Evolutionary conservation across 2,113 vertebrate species (phyloP).

Genomic region (Telmatochromis sp.): DNA sequence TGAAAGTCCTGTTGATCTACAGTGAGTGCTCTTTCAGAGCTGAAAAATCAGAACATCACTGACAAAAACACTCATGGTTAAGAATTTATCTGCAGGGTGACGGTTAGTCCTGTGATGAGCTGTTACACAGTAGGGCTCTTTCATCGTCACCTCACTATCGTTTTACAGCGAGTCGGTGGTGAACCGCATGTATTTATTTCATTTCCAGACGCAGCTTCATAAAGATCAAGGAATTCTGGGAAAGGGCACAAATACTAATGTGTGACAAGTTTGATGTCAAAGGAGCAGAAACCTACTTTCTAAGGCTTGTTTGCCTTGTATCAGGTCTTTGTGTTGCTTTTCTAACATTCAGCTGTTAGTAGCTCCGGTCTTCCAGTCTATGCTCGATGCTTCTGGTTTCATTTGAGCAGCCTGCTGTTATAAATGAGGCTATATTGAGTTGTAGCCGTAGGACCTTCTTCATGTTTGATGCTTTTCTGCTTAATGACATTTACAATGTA

Average conservation of each 20-base stretch:
- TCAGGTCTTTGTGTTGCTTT: not conserved
- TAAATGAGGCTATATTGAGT: too few species aligned
- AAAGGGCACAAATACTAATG: not conserved
- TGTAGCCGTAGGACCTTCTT: not conserved
- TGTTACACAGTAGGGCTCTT: not conserved
- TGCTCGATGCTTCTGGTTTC: not conserved
- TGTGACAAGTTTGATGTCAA: not conserved
- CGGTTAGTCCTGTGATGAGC: conserved; percentile 7
- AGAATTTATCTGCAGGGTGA: not conserved
- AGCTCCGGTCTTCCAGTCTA: rapidly evolving
- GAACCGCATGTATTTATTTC: too few species aligned
- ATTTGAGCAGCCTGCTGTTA: not conserved
- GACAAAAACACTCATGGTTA: not conserved
- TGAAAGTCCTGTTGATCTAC: not conserved
- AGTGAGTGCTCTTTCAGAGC: not conserved
- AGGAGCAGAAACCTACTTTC: not conserved
- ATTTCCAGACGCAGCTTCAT: not conserved
- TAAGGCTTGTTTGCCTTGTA: not conserved
- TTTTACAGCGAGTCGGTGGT: not conserved
- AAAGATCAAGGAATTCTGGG: not conserved
- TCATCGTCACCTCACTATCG: not conserved
- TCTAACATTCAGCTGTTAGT: not conserved
- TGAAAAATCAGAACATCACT: not conserved
- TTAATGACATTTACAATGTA: not conserved
- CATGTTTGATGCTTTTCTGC: not conserved